Conservation (phyloP, 2,797 vertebrate genomes). For the Epinephelus awoara region DNA sequence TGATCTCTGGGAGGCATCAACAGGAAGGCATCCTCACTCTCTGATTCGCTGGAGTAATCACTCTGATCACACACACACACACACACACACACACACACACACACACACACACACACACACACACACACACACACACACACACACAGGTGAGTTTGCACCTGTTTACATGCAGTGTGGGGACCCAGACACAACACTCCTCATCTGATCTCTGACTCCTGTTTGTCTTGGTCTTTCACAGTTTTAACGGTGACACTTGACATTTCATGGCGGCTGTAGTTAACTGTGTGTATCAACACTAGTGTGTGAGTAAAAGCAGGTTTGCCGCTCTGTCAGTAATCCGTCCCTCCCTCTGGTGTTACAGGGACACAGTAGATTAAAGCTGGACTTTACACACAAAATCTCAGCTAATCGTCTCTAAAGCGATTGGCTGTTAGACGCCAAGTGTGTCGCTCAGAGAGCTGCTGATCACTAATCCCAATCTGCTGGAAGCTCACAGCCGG, state of each 20-base stretch:
- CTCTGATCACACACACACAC: slow-evolving; percentile 56
- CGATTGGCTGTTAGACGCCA: slow-evolving; percentile 56
- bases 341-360: background rate
- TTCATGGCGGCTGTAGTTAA: background rate
- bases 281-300: background rate
- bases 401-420: slow-evolving; percentile 49
- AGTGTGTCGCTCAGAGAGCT: slow-evolving; percentile 18
- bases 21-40: slow-evolving; percentile 95
- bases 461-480: slow-evolving; percentile 24
- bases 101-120: slow-evolving; percentile 22
- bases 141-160: background rate
- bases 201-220: too few relatives aligned
- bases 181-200: too few relatives aligned
- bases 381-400: slow-evolving; percentile 37
- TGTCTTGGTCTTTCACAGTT: too few relatives aligned
- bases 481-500: too few relatives aligned
- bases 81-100: slow-evolving; percentile 13
- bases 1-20: slow-evolving; percentile 95
- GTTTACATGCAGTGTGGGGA: background rate
- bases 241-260: too few relatives aligned
- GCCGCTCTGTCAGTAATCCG: background rate
- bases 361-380: slow-evolving; percentile 48
- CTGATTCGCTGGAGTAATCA: slow-evolving; percentile 92
- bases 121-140: background rate
- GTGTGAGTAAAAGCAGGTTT: background rate